Base-by-base conservation (phyloP, 2,797 vertebrate genomes). In the Antrozous pallidus region DNA sequence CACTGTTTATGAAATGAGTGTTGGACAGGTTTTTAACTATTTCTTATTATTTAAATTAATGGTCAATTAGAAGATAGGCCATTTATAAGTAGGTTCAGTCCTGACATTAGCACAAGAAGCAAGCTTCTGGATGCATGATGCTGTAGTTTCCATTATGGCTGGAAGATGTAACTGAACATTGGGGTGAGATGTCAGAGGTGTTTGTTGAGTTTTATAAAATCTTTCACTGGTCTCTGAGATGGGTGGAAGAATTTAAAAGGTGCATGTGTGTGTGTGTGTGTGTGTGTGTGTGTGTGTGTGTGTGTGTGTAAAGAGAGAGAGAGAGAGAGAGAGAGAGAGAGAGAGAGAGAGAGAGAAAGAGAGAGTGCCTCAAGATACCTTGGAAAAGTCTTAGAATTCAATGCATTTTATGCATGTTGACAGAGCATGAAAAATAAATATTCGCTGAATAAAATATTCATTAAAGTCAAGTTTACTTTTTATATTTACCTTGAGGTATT, bases 381-480 rank as follows among this genome's bases (percentile, higher is more conserved):
- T 71, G n/a, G 61, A 78, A 94, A 91, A 36, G 33, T 74, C 67
- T 94, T 47, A 38, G 71, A 93, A 78, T 77, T 80, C 49, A 56
- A 12, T 83, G 9, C 82, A 31, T 54, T 94, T 90, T 88, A 69
- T 71, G 63, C 54, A 63, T 78, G 61, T 91, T 91, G 94, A 71
- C 88, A 87, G 69, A 82, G 80, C 74, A 86, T 88, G 31, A 91
- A 88, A 96, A 93, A 91, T 86, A 93, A 93, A 78, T 88, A 77
- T 90, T 96, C 82, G 90, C 88, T 83, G 58, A 94, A 58, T 90
- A 33, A 94, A 95, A 88, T 93, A 93, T 81, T 88, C 70, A 95
- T 95, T 95, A 93, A 82, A 75, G n/a, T 17, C 36, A 56, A 81
- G 40, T 83, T 95, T 95, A 22, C 49, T n/a, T 92, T 90, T 96